Evolutionary conservation across 2,113 vertebrate genomes (phyloP).

Genomic region (Pimephales promelas): DNA sequence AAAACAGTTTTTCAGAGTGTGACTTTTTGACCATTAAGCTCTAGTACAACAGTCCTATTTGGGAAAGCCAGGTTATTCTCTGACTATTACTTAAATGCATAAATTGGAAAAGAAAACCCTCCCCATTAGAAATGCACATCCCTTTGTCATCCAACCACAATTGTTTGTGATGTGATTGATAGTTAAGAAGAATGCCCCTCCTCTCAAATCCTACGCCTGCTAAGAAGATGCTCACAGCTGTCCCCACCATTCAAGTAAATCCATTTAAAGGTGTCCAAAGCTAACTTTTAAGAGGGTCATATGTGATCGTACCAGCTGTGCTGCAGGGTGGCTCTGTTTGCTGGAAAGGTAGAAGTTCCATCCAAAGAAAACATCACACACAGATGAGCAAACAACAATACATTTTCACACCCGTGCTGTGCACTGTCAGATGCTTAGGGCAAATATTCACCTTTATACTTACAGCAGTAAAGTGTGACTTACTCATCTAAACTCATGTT

Average conservation of each 20-base stretch:
- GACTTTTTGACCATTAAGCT: background rate
- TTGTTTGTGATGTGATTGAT: conserved; percentile 3
- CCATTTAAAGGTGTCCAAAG: conserved; percentile 51
- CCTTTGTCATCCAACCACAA: conserved; percentile 30
- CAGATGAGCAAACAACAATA: conserved; percentile 53
- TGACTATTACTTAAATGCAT: background rate
- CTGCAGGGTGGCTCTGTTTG: conserved; percentile 45
- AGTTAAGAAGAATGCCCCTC: conserved; percentile 4
- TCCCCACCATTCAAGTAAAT: conserved; percentile 46
- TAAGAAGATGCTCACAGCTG: conserved; percentile 40
- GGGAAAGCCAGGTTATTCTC: background rate
- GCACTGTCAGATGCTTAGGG: conserved; percentile 22
- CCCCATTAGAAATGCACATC: conserved; percentile 29
- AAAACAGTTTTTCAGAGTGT: background rate
- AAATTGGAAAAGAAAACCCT: background rate
- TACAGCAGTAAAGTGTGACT: background rate
- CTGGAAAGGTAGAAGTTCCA: conserved; percentile 44
- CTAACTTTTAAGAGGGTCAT: conserved; percentile 47
- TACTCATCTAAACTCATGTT: background rate
- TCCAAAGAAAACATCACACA: conserved; percentile 51
- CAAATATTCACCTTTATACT: conserved; percentile 18
- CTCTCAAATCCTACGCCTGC: conserved; percentile 19
- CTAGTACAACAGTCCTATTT: background rate
- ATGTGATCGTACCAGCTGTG: conserved; percentile 52
- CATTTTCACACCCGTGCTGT: conserved; percentile 40